phyloP scores from a whole-genome alignment of 2,797 vertebrate species.

The Fistularia commersonii region DNA sequence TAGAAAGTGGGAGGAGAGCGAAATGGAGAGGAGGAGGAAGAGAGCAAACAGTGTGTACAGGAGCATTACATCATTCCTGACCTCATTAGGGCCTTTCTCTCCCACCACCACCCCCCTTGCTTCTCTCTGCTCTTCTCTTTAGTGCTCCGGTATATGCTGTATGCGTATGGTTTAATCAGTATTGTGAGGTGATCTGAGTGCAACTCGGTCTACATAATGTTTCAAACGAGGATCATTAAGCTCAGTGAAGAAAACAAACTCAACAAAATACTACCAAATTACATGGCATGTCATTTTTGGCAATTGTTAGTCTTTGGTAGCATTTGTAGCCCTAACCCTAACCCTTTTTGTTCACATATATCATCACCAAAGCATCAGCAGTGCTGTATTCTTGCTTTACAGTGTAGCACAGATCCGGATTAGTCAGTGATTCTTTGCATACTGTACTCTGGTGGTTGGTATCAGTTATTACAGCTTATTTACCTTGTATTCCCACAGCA shows the following conservation, averaged over 20 bases:
- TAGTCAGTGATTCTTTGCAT: conserved; percentile 28
- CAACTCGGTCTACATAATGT: background rate
- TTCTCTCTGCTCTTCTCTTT: conserved; percentile 38
- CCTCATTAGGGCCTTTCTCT: conserved; percentile 76
- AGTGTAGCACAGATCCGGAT: conserved; percentile 35
- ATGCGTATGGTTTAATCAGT: conserved; percentile 10
- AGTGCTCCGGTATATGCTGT: conserved; percentile 49
- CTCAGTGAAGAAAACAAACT: no score
- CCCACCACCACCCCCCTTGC: conserved; percentile 19
- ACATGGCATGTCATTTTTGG: no score
- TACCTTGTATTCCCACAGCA: conserved; percentile 41
- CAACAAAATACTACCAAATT: background rate
- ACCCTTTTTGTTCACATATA: background rate
- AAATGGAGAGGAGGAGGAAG: conserved; percentile 55
- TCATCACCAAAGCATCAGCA: conserved; percentile 4
- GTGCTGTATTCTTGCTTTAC: conserved; percentile 34
- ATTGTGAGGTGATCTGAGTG: conserved; percentile 8
- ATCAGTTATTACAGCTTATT: conserved; percentile 51
- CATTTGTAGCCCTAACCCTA: no score
- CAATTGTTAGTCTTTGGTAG: no score
- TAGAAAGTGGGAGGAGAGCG: conserved; percentile 63
- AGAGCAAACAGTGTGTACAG: conserved; percentile 60
- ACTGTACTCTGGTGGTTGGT: conserved; percentile 66
- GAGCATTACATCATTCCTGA: conserved; percentile 79
- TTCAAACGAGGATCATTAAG: conserved; percentile 4